A percentile compares a stretch with the other conserved stretches of the same genome.
Evolutionary conservation across 2,888 invertebrate genomes (phyloP).

Genomic region (Empis livida): DNA sequence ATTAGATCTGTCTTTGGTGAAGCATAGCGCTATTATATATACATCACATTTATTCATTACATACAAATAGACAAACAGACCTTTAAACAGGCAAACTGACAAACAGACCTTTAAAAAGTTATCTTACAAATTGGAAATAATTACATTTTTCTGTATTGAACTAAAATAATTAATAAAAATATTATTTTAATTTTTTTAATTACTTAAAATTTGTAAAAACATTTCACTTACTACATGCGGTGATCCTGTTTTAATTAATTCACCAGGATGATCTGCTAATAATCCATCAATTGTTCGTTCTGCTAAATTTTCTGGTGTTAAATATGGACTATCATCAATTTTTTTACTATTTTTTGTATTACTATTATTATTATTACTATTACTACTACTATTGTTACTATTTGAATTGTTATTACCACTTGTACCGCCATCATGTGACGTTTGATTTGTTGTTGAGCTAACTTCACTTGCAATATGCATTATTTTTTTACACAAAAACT

Average conservation of each 20-base stretch:
- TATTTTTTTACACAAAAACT: constrained; percentile 19
- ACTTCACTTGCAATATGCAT: constrained; percentile 75
- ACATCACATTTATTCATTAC: too few relatives aligned
- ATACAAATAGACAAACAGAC: too few relatives aligned
- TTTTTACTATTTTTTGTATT: constrained; percentile 22
- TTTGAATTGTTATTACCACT: constrained; percentile 13
- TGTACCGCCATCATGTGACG: constrained; percentile 35
- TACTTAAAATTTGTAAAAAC: not conserved
- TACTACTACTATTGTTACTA: constrained; percentile 18
- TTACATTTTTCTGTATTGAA: too few relatives aligned
- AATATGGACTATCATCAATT: constrained; percentile 34
- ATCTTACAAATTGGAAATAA: too few relatives aligned
- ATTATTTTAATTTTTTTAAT: not conserved
- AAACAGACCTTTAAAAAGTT: too few relatives aligned
- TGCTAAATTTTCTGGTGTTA: constrained; percentile 71
- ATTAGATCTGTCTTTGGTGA: too few relatives aligned
- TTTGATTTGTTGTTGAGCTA: constrained; percentile 52
- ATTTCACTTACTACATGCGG: constrained; percentile 65
- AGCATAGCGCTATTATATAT: too few relatives aligned
- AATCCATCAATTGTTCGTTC: constrained; percentile 74
- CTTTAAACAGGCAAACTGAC: too few relatives aligned
- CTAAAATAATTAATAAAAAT: too few relatives aligned
- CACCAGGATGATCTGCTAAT: constrained; percentile 82
- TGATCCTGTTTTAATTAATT: constrained; percentile 86
- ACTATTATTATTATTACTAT: constrained; percentile 19